phyloP scores from a whole-genome alignment of 2,113 vertebrate genomes.

The Microcebus tavaratra region DNA sequence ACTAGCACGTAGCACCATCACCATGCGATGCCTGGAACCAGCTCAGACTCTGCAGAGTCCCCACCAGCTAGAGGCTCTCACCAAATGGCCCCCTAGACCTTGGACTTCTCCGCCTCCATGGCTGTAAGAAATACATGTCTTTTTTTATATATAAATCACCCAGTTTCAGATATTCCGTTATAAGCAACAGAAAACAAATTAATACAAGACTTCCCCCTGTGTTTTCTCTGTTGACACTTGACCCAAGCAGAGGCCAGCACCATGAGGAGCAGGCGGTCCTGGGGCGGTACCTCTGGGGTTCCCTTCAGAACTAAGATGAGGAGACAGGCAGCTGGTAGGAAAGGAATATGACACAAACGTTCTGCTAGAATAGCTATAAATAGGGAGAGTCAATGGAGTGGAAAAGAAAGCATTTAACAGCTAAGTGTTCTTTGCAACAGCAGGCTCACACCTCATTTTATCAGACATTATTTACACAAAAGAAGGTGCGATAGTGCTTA shows the following conservation, averaged over 20 bases:
- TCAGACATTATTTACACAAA: constrained; percentile 70
- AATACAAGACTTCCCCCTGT: neutral
- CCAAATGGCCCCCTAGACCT: neutral
- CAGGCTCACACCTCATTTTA: constrained; percentile 62
- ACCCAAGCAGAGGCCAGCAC: neutral
- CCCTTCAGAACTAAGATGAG: neutral
- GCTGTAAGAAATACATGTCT: neutral
- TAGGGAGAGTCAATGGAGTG: constrained; percentile 63
- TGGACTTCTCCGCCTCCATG: neutral
- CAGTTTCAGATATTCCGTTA: neutral
- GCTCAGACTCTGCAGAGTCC: neutral
- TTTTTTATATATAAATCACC: neutral
- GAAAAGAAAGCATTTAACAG: constrained; percentile 66
- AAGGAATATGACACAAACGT: neutral
- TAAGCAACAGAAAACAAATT: neutral
- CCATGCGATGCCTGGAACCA: neutral
- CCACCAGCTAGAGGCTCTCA: neutral
- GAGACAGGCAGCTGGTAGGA: constrained; percentile 53
- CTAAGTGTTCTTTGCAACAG: constrained; percentile 54
- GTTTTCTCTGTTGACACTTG: neutral
- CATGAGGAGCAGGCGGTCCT: neutral
- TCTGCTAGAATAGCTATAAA: constrained; percentile 63
- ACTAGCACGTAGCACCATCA: neutral
- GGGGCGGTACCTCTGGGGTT: neutral
- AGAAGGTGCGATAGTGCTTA: constrained; percentile 32